Evolutionary conservation across 2,888 invertebrate genomes (phyloP).

Genomic region (Nemotelus nigrinus): DNA sequence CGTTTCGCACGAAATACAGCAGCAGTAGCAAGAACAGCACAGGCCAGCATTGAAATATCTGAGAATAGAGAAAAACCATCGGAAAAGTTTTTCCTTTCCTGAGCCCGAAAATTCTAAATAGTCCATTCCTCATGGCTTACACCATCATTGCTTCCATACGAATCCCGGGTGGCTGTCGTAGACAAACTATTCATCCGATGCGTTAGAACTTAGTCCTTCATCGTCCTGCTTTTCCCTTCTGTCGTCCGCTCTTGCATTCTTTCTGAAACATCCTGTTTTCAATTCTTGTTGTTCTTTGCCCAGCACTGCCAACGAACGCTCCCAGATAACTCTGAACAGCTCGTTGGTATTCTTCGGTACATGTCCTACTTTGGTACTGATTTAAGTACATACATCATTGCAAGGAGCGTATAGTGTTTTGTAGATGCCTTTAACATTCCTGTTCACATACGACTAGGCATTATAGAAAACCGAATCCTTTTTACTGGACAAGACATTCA

Average conservation of each 20-base stretch:
- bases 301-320: background rate
- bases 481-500: constrained; percentile 7
- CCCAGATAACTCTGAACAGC: background rate
- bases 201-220: background rate
- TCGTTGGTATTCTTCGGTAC: background rate
- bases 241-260: background rate
- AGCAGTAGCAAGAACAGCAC: background rate
- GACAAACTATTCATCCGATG: constrained; percentile 27
- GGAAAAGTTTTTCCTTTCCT: constrained; percentile 18
- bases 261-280: background rate
- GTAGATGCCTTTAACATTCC: constrained; percentile 32
- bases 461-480: constrained; percentile 30
- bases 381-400: constrained; percentile 35
- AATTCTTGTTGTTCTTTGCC: background rate
- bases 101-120: constrained; percentile 25
- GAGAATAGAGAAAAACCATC: constrained; percentile 30
- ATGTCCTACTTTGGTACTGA: constrained; percentile 1
- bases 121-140: constrained; percentile 11
- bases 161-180: background rate
- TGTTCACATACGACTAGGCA: constrained; percentile 12
- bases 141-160: background rate
- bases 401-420: constrained; percentile 29
- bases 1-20: too few relatives aligned
- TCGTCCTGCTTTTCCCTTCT: background rate
- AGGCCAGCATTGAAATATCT: constrained; percentile 10